Evolutionary conservation across 2,113 vertebrate species (phyloP).

Genomic region (Ceyx cyanopectus): DNA sequence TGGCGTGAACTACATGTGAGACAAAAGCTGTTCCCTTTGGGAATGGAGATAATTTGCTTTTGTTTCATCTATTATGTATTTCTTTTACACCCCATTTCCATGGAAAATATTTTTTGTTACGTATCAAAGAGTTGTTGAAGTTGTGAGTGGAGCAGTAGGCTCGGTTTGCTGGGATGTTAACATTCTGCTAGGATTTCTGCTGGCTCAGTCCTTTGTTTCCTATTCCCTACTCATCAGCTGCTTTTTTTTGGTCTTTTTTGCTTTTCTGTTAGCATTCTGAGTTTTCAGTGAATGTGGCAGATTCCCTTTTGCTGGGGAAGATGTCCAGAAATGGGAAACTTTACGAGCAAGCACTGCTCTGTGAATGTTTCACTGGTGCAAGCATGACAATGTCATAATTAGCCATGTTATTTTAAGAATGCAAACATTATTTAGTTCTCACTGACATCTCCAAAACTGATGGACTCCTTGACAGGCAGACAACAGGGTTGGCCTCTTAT

Average conservation of each 20-base stretch:
- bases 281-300: background rate
- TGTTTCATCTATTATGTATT: conserved; percentile 53
- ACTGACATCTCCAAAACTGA: background rate
- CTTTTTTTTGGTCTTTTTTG: background rate
- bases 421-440: background rate
- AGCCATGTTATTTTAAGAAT: background rate
- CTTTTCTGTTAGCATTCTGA: background rate
- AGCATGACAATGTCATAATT: background rate
- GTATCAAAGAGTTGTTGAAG: conserved; percentile 4
- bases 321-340: background rate
- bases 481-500: background rate
- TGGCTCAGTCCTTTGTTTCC: background rate
- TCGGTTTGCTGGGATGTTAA: background rate
- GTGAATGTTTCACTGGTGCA: background rate
- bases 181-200: background rate
- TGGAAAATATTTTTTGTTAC: conserved; percentile 46
- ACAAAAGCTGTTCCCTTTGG: conserved; percentile 57
- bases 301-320: background rate
- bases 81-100: conserved; percentile 27
- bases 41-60: conserved; percentile 65
- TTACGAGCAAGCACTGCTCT: background rate
- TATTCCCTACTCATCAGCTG: background rate
- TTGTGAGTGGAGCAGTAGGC: conserved; percentile 21
- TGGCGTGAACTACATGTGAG: conserved; percentile 63
- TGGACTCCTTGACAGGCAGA: background rate